These are phyloP conservation scores for Campopleginae sp. DNA, from an alignment of 2,888 invertebrate genomes.

Conservation along the genomic window DNA sequence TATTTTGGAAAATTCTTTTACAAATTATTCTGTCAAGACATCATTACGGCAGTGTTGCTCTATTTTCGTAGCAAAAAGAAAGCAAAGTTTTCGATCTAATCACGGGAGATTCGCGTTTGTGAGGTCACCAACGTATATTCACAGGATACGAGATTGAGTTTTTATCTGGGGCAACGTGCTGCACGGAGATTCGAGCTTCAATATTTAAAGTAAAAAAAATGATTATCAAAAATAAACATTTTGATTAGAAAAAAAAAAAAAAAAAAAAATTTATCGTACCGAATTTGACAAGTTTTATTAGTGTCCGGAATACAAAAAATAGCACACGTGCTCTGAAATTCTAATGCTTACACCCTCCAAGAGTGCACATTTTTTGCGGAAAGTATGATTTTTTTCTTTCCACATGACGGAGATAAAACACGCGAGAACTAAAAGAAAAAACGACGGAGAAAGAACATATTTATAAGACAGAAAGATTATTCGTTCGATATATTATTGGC, in stretches of 20 bases:
- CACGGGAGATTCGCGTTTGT: not conserved
- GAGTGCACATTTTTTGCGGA: not conserved
- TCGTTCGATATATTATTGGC: slow-evolving; percentile 55
- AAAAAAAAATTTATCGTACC: not conserved
- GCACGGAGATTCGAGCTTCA: not conserved
- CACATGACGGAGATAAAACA: not conserved
- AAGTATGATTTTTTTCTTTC: not conserved
- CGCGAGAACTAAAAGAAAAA: not conserved
- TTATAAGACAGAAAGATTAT: slow-evolving; percentile 49
- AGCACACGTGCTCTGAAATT: not conserved
- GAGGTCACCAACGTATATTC: slow-evolving; percentile 1
- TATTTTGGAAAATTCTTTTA: not conserved
- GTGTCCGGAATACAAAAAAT: not conserved
- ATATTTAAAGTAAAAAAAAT: not conserved
- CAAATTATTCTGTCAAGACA: not conserved
- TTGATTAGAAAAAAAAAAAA: not conserved
- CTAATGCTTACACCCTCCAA: not conserved
- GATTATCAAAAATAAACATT: not conserved
- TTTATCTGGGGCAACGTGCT: slow-evolving; percentile 10
- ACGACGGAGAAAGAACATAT: slow-evolving; percentile 16
- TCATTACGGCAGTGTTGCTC: not conserved
- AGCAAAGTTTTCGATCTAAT: not conserved
- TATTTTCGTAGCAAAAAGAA: not conserved
- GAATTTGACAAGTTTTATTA: not conserved
- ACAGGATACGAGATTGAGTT: not conserved